Percentiles rank a stretch among this genome's conserved stretches.
phyloP scores from a whole-genome alignment of 2,797 vertebrate genomes.

The Neosalanx taihuensis region DNA sequence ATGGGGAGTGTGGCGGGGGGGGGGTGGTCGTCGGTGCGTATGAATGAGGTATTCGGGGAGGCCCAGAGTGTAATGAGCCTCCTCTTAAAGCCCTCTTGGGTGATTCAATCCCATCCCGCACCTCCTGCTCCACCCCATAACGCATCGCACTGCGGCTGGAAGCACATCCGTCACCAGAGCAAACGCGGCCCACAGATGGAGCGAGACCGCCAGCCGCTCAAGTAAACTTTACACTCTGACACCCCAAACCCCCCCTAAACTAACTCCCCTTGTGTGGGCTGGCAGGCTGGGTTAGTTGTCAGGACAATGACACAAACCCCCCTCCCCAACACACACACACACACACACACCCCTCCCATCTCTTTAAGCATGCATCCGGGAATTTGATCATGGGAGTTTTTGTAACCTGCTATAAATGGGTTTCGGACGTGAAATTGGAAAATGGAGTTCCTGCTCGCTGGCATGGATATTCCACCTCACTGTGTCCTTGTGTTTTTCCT shows the following conservation, averaged over 20 bases:
- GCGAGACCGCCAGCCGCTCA: constrained; percentile 9
- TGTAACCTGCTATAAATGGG: constrained; percentile 50
- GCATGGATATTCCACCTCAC: constrained; percentile 69
- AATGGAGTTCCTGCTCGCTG: constrained; percentile 59
- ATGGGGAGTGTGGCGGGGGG: constrained; percentile 23
- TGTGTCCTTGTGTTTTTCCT: constrained; percentile 59
- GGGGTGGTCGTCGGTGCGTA: constrained; percentile 44
- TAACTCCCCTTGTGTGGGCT: not conserved
- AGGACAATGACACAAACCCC: not conserved
- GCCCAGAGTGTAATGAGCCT: constrained; percentile 49
- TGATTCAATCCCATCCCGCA: constrained; percentile 61
- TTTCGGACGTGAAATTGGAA: constrained; percentile 52
- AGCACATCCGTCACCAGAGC: not conserved
- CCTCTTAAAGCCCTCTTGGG: constrained; percentile 45
- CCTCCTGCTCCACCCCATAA: constrained; percentile 37
- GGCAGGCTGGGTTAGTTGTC: not conserved
- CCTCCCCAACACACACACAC: not conserved
- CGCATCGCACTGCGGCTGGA: not conserved
- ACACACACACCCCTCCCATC: not conserved
- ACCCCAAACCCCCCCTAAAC: not conserved
- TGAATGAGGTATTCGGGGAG: constrained; percentile 49
- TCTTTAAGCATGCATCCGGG: constrained; percentile 11
- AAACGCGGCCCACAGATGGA: not conserved
- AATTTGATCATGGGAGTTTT: constrained; percentile 36
- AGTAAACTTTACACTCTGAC: constrained; percentile 9